Percentiles rank a stretch among this genome's conserved stretches.
phyloP scores from a whole-genome alignment of 2,797 vertebrate genomes.

The Catamblyrhynchus diadema region DNA sequence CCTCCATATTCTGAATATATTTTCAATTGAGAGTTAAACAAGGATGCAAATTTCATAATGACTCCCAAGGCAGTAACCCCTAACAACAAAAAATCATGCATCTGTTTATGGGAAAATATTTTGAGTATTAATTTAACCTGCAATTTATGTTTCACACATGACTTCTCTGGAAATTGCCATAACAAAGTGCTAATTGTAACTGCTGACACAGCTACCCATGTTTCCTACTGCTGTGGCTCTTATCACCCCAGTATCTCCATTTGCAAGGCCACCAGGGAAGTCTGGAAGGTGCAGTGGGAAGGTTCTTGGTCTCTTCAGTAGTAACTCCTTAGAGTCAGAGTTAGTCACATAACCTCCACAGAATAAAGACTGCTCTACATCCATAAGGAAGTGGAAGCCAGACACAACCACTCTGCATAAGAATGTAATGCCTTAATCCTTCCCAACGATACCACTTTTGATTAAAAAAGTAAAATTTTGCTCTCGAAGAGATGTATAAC shows the following conservation, averaged over 20 bases:
- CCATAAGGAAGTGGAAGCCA: not conserved
- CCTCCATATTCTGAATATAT: not conserved
- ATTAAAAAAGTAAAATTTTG: not conserved
- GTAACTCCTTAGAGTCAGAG: not conserved
- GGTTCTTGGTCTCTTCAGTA: not conserved
- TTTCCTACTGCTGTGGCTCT: not conserved
- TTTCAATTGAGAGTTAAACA: not conserved
- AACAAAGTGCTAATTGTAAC: not conserved
- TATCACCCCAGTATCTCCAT: not conserved
- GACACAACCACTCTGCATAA: not conserved
- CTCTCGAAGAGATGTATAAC: not conserved
- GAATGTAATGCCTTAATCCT: not conserved
- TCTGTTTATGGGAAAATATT: constrained; percentile 9
- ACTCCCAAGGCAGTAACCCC: not conserved
- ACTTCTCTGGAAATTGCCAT: not conserved
- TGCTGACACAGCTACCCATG: not conserved
- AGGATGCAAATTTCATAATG: not conserved
- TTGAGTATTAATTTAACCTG: not conserved
- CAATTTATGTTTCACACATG: not conserved
- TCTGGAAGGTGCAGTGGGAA: not conserved
- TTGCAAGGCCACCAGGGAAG: not conserved
- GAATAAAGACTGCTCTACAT: not conserved
- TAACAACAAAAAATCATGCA: not conserved
- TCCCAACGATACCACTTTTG: not conserved
- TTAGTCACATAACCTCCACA: accelerated